Evolutionary conservation across 2,797 vertebrate species (phyloP).

Genomic region (Coccyzus lansbergi): DNA sequence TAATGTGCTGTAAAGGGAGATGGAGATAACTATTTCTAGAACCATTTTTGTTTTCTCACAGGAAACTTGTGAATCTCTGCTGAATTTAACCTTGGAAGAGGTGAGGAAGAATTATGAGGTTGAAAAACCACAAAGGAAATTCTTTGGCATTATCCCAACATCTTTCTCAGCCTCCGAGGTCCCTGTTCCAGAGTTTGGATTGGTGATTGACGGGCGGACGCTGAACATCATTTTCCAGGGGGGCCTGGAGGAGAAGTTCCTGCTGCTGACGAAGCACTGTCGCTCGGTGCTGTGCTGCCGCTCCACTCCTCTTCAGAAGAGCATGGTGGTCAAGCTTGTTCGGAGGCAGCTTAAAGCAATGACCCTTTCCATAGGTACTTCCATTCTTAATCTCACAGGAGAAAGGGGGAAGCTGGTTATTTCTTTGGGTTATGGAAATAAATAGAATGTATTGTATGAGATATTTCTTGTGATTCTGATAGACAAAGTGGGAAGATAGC

Average conservation of each 20-base stretch:
- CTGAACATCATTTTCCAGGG: slow-evolving; percentile 82
- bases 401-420: background rate
- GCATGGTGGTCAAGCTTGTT: slow-evolving; percentile 86
- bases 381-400: background rate
- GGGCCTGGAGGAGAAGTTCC: slow-evolving; percentile 84
- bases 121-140: slow-evolving; percentile 28
- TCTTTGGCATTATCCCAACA: slow-evolving; percentile 23
- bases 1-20: background rate
- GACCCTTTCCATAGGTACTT: slow-evolving; percentile 91
- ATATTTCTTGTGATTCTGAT: background rate
- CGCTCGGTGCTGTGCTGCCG: slow-evolving; percentile 90
- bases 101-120: slow-evolving; percentile 75
- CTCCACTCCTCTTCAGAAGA: slow-evolving; percentile 91
- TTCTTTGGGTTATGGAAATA: background rate
- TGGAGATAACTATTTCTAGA: background rate
- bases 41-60: slow-evolving; percentile 57
- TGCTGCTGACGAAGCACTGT: slow-evolving; percentile 83
- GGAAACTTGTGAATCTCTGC: slow-evolving; percentile 85
- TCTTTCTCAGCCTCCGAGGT: background rate
- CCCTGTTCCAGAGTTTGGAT: slow-evolving; percentile 70
- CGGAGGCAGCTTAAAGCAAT: slow-evolving; percentile 84
- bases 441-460: rapidly evolving
- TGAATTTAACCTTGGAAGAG: slow-evolving; percentile 88
- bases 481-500: background rate
- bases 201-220: slow-evolving; percentile 89